Base-by-base conservation (phyloP, 2,888 invertebrate species). In the Volucella inflata region DNA sequence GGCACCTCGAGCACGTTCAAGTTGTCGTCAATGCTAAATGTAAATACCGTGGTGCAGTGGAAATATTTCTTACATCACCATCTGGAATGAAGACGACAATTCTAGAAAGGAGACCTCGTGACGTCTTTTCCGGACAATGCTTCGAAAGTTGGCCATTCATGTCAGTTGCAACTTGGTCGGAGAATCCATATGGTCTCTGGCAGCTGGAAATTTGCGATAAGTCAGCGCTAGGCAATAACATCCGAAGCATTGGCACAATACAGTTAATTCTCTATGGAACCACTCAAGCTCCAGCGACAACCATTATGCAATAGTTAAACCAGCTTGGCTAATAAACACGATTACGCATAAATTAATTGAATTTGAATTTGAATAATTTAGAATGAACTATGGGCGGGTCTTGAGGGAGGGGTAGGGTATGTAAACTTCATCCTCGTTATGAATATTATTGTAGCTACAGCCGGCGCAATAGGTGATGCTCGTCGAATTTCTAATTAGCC, bases 131-230 rank as follows among this genome's bases (percentile, higher is more conserved):
- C 0, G 92, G 93, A 9, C 98, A 97, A 3, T 97, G 87, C 59
- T 53, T 82, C 30, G 74, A 74, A 17, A 94, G 95, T 88, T 98
- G 98, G 98, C 95, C 95, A 8, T 95, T 98, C 89, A 96, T 96
- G 94, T 97, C 97, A 0, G 96, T 98, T 0, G 97, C 96, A 88
- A 96, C 96, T 0, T 98, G 98, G 98, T 98, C 97, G 0, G 98
- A 98, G 92, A 92, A 94, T 81, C 95, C 97, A 0, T 90, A 90
- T 10, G 98, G 98, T 0, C 89, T 91, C 14, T 96, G 96, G 96
- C 93, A 88, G 6, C 89, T 94, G 53, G 90, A 91, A 60, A 91
- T 94, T 78, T 87, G 90, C 44, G 94, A 94, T 87, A 78, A 40
- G 9, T 71, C 84, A 46, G 42, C 80, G 48, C 30, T 84, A 10